Conservation (phyloP, 2,888 invertebrate genomes). For the Cantharis rufa region DNA sequence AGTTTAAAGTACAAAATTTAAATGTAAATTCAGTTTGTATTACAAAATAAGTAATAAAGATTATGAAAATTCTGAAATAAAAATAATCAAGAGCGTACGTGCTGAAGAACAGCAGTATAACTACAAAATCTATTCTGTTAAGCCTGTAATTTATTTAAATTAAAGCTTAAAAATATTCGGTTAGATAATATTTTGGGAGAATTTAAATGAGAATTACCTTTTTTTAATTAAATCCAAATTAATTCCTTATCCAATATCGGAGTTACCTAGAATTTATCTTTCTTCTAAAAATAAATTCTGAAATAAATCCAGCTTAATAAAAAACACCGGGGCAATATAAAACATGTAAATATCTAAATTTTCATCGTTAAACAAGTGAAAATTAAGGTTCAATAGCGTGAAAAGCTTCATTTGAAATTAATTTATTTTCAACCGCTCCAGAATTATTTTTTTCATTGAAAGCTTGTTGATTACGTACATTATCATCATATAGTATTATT, state of each 20-base stretch:
- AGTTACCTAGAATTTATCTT: neutral
- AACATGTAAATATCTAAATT: neutral
- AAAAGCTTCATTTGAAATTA: neutral
- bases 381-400: neutral
- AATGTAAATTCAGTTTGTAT: neutral
- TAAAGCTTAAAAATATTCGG: neutral
- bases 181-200: neutral
- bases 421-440: neutral
- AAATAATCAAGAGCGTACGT: neutral
- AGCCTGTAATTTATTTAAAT: neutral
- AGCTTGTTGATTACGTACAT: neutral
- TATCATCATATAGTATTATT: neutral
- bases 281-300: neutral
- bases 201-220: neutral
- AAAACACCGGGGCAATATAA: neutral
- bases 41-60: neutral
- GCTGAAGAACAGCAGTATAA: neutral
- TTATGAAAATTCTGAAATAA: neutral
- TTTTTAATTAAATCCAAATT: neutral
- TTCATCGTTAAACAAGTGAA: neutral
- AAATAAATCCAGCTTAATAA: neutral
- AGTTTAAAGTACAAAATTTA: neutral
- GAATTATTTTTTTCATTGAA: neutral
- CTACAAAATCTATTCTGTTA: neutral
- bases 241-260: neutral